Conservation (phyloP, 2,797 vertebrate genomes). For the Sparus aurata region DNA sequence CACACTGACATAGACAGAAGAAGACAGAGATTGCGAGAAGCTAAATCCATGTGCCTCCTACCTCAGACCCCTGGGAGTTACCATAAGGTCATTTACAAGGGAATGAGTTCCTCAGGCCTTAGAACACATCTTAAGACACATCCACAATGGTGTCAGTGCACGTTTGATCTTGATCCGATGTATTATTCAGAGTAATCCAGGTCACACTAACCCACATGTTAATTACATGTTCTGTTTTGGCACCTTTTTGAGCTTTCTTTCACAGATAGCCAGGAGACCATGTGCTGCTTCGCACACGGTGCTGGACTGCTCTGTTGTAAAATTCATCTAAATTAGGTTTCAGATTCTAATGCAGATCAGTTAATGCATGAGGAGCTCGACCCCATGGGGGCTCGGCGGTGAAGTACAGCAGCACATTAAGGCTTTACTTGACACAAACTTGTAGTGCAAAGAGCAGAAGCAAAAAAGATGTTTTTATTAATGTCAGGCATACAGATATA, state of each 20-base stretch:
- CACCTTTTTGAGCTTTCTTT: conserved; percentile 11
- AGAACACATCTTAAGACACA: conserved; percentile 35
- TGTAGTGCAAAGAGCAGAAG: background rate
- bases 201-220: conserved; percentile 34
- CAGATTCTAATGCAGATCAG: conserved; percentile 44
- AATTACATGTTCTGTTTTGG: conserved; percentile 44
- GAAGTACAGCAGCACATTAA: conserved; percentile 12
- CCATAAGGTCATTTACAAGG: conserved; percentile 41
- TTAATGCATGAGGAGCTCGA: conserved; percentile 46
- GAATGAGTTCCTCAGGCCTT: conserved; percentile 41
- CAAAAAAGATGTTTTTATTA: conserved; percentile 18
- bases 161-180: conserved; percentile 45
- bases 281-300: conserved; percentile 2
- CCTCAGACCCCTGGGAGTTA: conserved; percentile 37
- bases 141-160: conserved; percentile 31
- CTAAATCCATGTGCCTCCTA: conserved; percentile 31
- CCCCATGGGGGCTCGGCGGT: background rate
- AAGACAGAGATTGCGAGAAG: conserved; percentile 12
- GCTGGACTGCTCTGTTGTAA: conserved; percentile 20
- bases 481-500: conserved; percentile 1
- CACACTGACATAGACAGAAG: conserved; percentile 5
- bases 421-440: conserved; percentile 12
- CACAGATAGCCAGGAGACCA: conserved; percentile 10
- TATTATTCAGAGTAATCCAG: conserved; percentile 50
- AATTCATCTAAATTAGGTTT: conserved; percentile 34